Evolutionary conservation across 2,888 invertebrate genomes (phyloP), one percentile per base, ranked within the genome.

Genomic region (Suillia variegata): DNA sequence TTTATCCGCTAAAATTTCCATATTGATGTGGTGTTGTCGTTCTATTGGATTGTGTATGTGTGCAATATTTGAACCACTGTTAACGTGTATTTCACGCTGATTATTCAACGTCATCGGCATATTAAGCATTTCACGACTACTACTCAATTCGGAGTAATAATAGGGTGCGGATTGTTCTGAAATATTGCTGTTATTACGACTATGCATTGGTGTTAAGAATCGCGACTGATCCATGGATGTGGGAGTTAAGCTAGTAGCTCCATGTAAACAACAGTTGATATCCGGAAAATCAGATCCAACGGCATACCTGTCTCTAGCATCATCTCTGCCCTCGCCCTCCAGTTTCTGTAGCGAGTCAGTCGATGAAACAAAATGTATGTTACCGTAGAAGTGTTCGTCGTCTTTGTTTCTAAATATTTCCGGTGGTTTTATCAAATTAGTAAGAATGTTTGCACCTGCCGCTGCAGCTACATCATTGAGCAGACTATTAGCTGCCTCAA

Each of bases 111-210:
- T 86, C 4, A 74, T 67, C 2, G 70, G 67, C 84, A 88, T 53
- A 88, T 84, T 68, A 0, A 75, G 63, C 47, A 72, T 22, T 79
- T 72, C 71, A 2, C 70, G 64, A 49, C 70, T 71, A 52, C 68
- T 72, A 3, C 60, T 63, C 13, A 75, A 45, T 51, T 94, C 94
- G 0, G 94, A 93, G 77, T 94, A 94, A 74, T 94, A 94, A 74
- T 94, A 94, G 0, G 94, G 93, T 31, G 92, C 92, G 57, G 88
- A 86, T 63, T 89, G 88, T 65, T 88, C 88, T 17, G 85, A 84
- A n/a, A 81, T 77, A 55, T 81, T 82, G 64, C 87, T 87, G 71
- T 87, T 87, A 70, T 87, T 87, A 60, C 87, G 84, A 69, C 87
- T 87, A 66, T 87, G 87, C 67, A 85, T 83, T 2, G 85, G 85